Conservation (phyloP, 1,140 invertebrate genomes). For the Epicauta chinensis region DNA sequence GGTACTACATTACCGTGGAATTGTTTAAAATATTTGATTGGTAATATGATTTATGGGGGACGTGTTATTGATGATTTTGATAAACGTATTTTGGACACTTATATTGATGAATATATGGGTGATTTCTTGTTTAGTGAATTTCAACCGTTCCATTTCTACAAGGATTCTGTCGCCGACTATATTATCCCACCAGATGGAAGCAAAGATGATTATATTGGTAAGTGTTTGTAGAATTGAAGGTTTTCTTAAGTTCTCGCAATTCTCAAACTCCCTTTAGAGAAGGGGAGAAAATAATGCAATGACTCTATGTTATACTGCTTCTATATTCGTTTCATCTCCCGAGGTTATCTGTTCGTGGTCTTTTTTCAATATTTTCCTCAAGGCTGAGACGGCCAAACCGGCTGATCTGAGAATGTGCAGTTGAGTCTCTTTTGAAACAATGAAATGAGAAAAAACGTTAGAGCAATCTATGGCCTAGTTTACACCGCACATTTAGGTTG, state of each 20-base stretch:
- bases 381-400: too few relatives aligned
- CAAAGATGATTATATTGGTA: constrained; percentile 65
- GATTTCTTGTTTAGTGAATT: constrained; percentile 87
- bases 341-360: too few relatives aligned
- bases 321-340: too few relatives aligned
- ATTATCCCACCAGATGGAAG: constrained; percentile 63
- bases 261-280: too few relatives aligned
- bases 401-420: too few relatives aligned
- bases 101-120: constrained; percentile 91
- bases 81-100: constrained; percentile 73
- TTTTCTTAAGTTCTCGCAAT: background rate
- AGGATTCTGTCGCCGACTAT: constrained; percentile 69
- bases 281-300: too few relatives aligned
- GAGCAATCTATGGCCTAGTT: too few relatives aligned
- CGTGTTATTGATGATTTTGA: constrained; percentile 86
- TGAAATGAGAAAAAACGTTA: too few relatives aligned
- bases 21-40: constrained; percentile 85
- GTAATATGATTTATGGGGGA: constrained; percentile 92
- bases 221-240: constrained; percentile 14
- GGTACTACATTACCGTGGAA: constrained; percentile 68
- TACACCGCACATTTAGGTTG: too few relatives aligned
- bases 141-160: constrained; percentile 84
- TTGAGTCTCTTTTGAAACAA: too few relatives aligned
- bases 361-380: too few relatives aligned
- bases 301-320: too few relatives aligned